Percentiles rank a stretch among this genome's conserved stretches.
Evolutionary conservation across 2,797 vertebrate species (phyloP).

Genomic region (Carapus acus): DNA sequence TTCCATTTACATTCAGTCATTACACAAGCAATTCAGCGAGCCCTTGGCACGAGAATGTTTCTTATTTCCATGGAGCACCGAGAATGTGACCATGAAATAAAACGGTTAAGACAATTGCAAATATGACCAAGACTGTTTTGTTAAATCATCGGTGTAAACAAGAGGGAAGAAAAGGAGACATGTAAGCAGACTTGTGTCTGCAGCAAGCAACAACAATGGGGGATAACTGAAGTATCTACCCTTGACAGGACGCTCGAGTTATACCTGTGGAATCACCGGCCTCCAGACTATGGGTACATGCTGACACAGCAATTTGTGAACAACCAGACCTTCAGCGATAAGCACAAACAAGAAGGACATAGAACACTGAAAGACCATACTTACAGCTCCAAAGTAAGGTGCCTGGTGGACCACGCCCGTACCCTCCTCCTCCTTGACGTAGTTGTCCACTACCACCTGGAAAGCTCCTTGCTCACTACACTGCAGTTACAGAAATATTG

Average conservation of each 20-base stretch:
- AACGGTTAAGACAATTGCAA: constrained; percentile 11
- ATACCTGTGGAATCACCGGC: constrained; percentile 28
- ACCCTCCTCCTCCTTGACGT: constrained; percentile 93
- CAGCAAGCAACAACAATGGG: constrained; percentile 43
- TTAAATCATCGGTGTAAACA: neutral
- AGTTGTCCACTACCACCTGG: constrained; percentile 83
- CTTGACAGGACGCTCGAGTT: constrained; percentile 42
- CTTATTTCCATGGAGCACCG: constrained; percentile 8
- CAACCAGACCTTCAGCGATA: neutral
- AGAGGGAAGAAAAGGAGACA: too few relatives aligned
- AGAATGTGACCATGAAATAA: constrained; percentile 16
- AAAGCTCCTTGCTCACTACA: constrained; percentile 84
- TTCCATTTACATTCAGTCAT: constrained; percentile 43
- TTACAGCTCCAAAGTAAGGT: constrained; percentile 98
- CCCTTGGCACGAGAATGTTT: neutral
- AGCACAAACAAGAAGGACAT: neutral
- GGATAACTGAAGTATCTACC: constrained; percentile 36
- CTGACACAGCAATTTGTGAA: neutral
- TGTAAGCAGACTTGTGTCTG: constrained; percentile 6
- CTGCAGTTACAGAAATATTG: constrained; percentile 65
- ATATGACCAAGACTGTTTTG: constrained; percentile 10
- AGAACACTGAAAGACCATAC: constrained; percentile 51
- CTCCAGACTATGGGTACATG: neutral
- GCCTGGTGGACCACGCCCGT: constrained; percentile 97
- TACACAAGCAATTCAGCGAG: neutral